Evolutionary conservation across 2,888 invertebrate species (phyloP).

Genomic region (Eurois occulta): DNA sequence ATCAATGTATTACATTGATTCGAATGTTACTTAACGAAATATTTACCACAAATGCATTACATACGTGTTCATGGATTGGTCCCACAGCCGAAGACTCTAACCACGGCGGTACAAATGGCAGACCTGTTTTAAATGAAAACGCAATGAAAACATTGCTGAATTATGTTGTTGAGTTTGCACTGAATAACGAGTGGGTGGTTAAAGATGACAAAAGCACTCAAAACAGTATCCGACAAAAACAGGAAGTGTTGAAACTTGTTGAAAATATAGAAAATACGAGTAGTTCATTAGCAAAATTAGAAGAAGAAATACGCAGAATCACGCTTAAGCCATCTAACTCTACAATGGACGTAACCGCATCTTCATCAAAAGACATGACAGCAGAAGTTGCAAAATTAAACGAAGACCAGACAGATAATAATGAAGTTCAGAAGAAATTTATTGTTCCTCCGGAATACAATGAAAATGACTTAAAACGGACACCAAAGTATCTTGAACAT

Average conservation of each 20-base stretch:
- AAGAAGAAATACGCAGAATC: background rate
- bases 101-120: background rate
- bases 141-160: constrained; percentile 2
- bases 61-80: constrained; percentile 9
- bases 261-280: background rate
- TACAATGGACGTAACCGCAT: background rate
- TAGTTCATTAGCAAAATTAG: background rate
- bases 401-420: no score
- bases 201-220: background rate
- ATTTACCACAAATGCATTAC: constrained; percentile 18
- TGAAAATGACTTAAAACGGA: background rate
- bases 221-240: background rate
- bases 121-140: constrained; percentile 6
- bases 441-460: background rate
- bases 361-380: background rate
- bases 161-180: constrained; percentile 8
- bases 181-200: background rate
- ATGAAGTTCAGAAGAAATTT: background rate
- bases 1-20: background rate
- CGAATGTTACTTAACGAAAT: constrained; percentile 11
- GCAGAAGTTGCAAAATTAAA: background rate
- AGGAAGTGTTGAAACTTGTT: background rate
- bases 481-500: background rate
- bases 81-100: background rate
- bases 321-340: background rate